Evolutionary conservation across 2,797 vertebrate genomes (phyloP).

Genomic region (Limnodromus scolopaceus): DNA sequence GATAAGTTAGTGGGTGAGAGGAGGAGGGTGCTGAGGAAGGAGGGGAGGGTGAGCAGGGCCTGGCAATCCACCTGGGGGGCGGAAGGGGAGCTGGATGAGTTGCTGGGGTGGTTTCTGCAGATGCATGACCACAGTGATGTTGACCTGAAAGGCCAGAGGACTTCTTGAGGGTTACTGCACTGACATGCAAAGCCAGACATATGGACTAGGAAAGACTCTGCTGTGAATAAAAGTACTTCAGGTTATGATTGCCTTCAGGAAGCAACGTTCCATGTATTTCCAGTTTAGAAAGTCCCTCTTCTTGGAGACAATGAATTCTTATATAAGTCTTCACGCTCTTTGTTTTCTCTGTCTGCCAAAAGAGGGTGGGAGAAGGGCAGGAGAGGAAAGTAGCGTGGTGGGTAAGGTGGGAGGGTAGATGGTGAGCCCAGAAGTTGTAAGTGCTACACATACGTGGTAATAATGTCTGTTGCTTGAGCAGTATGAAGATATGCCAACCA

Average conservation of each 20-base stretch:
- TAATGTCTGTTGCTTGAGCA: neutral
- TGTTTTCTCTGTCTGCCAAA: neutral
- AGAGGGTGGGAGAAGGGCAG: neutral
- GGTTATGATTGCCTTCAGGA: neutral
- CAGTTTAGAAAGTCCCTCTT: neutral
- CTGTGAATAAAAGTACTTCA: neutral
- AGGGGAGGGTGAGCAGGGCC: neutral
- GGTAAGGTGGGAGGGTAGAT: neutral
- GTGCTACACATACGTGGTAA: neutral
- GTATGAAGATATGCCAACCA: neutral
- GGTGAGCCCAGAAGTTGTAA: neutral
- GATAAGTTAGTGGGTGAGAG: neutral
- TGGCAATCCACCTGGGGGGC: accelerated
- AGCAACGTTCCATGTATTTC: neutral
- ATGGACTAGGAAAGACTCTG: neutral
- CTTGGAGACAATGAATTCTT: neutral
- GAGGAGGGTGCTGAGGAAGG: neutral
- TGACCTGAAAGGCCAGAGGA: neutral
- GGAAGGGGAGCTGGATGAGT: neutral
- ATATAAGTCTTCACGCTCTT: neutral
- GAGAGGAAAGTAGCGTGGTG: neutral
- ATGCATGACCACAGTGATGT: neutral
- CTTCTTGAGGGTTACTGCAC: neutral
- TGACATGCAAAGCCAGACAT: neutral
- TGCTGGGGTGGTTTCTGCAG: neutral